Conservation (phyloP, 2,888 invertebrate species). For the Petrolisthes cinctipes region DNA sequence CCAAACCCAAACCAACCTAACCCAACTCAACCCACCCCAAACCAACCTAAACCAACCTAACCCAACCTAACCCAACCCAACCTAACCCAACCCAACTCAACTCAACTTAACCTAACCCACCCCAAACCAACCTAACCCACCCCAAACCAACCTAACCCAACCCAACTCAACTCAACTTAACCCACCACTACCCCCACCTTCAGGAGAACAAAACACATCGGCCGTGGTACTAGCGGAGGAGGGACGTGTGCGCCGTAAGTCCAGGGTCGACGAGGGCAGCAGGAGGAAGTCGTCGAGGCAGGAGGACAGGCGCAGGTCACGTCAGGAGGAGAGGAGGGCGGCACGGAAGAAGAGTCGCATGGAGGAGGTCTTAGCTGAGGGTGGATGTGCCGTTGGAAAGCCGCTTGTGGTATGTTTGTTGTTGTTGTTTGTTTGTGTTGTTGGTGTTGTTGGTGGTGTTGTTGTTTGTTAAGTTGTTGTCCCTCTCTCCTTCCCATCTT, state of each 20-base stretch:
- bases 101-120: not conserved
- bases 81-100: no score
- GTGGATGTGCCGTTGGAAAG: slow-evolving; percentile 76
- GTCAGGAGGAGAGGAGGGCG: slow-evolving; percentile 37
- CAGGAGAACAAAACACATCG: not conserved
- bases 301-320: slow-evolving; percentile 30
- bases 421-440: not conserved
- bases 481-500: slow-evolving; percentile 2
- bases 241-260: slow-evolving; percentile 20
- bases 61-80: not conserved
- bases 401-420: slow-evolving; percentile 80
- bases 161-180: not conserved
- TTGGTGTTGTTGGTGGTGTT: no score
- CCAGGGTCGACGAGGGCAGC: not conserved
- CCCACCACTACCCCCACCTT: not conserved
- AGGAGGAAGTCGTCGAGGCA: not conserved
- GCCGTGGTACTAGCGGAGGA: slow-evolving; percentile 20
- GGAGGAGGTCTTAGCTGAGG: slow-evolving; percentile 51
- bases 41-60: not conserved
- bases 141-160: no score
- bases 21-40: no score
- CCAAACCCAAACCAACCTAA: not conserved
- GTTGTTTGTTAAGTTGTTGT: not conserved
- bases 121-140: not conserved
- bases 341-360: slow-evolving; percentile 50